Base-by-base conservation (phyloP, 2,113 vertebrate species). In the Hippolais icterina region DNA sequence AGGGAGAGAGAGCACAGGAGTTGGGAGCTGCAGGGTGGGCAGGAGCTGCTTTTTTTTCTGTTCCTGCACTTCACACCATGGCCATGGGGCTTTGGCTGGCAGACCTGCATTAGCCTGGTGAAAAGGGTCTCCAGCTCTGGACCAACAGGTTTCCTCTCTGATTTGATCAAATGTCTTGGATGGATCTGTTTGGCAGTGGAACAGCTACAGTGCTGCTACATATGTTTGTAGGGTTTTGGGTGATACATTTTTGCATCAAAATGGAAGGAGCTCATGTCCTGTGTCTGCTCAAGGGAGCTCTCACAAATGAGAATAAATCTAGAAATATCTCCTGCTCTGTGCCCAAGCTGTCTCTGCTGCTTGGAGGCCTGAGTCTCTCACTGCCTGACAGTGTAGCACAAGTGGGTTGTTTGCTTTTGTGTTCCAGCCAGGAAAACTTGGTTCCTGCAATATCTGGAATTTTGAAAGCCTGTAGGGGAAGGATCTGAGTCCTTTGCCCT, bases 341-440 rank as follows among this genome's bases (percentile, higher is more conserved):
- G 5, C 53, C 53, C 6, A 11, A 64, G 27, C 64, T 87, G 20
- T 49, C 77, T 70, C n/a, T 5, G 3, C 29, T 23, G 6, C 53
- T 50, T 42, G 19, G 11, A 53, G 52, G 27, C 49, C 37, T 11
- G 6, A 93, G 64, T 21, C 5, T 81, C 59, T 24, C 11, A 21
- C 27, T 3, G 2, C 16, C 33, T 18, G 9, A 54, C 6, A 12
- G 57, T 1, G 0, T 20, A 86, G 66, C 27, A 44, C 0, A 0
- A 52, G 24, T 3, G 0, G 31, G 4, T 85, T 71, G 39, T 41
- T 61, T 33, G 61, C 17, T 6, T 46, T 69, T 59, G 24, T 77
- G 50, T 31, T 83, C 70, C 54, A 54, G 31, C 28, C 11, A 20
- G 29, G 28, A 83, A 44, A 41, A 5, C 18, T n/a, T 27, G 20